A percentile compares a stretch with the other conserved stretches of the same genome.
Conservation (phyloP, 2,113 vertebrate species). For the Coturnix japonica region DNA sequence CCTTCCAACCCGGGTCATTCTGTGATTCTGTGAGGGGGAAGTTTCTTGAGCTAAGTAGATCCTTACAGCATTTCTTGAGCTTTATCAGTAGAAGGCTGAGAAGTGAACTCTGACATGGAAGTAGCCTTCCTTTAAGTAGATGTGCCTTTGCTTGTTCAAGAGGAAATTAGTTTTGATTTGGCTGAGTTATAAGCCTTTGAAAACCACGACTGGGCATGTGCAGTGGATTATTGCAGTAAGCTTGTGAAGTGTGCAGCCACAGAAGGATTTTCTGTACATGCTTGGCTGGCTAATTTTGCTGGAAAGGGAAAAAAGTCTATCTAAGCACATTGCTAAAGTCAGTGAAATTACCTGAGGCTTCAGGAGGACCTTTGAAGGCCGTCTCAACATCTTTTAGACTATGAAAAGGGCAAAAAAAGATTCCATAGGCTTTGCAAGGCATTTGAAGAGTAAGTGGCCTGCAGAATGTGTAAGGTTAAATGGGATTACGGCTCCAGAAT, state of each 20-base stretch:
- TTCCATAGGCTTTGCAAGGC: not conserved
- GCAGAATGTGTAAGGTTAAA: constrained; percentile 7
- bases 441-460: not conserved
- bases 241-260: constrained; percentile 43
- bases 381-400: not conserved
- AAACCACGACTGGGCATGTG: constrained; percentile 35
- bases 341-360: constrained; percentile 31
- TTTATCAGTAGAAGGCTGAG: constrained; percentile 43
- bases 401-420: not conserved
- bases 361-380: constrained; percentile 1
- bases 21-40: too few species aligned
- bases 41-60: not conserved
- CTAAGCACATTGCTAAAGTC: constrained; percentile 28
- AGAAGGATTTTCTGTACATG: constrained; percentile 53
- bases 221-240: constrained; percentile 33
- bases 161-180: constrained; percentile 67
- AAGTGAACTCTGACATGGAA: constrained; percentile 53
- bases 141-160: constrained; percentile 42
- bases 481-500: not conserved
- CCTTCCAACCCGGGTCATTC: too few species aligned
- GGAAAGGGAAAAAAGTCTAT: constrained; percentile 53
- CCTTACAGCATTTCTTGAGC: not conserved
- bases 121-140: constrained; percentile 42
- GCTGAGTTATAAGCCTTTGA: constrained; percentile 46
- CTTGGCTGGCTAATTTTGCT: constrained; percentile 47